Base-by-base conservation (phyloP, 2,888 invertebrate genomes). In the Drosophila pseudotalamancana region DNA sequence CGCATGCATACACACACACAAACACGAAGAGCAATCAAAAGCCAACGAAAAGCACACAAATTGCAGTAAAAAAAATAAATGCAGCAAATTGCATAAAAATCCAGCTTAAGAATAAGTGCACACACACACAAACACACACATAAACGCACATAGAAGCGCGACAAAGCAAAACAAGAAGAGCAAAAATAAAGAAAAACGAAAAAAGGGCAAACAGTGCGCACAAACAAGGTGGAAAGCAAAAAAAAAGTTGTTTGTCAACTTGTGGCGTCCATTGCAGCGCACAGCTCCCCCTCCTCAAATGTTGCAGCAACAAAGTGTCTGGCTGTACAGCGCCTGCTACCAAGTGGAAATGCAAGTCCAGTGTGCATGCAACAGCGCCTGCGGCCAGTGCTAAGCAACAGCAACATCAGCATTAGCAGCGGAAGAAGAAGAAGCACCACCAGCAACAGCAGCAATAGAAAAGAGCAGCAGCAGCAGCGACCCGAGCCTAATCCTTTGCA, bases 211-310 rank as follows among this genome's bases (percentile, higher is more conserved):
- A 60, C 73, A 73, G 64, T 65, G 74, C 51, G 79, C 79, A 54
- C 85, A 77, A 73, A 74, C 84, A 84, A 79, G 81, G 83, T 83
- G 79, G 72, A 77, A 83, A 78, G 75, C 79, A 85, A 88, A 89
- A 85, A 88, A 89, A 88, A 89, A 89, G 89, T 90, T 88, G 89
- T 90, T 90, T 90, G 90, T 90, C 90, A 89, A 89, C 89, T 89
- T 89, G 89, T 90, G 85, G 89, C 76, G 77, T 79, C 76, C 73
- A 73, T 77, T 73, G 73, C 74, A 42, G 18, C 39, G 12, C 42
- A 16, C 55, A 49, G 49, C 56, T 61, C 59, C 35, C 74, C 78
- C 59, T 32, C 74, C 78, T 61, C 86, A 79, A 88, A 81, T 88
- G 88, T 87, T 88, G 80, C 80, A 87, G 85, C 81, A 87, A 84